Conservation (phyloP, 2,888 invertebrate genomes). For the Odontocolon sp. region DNA sequence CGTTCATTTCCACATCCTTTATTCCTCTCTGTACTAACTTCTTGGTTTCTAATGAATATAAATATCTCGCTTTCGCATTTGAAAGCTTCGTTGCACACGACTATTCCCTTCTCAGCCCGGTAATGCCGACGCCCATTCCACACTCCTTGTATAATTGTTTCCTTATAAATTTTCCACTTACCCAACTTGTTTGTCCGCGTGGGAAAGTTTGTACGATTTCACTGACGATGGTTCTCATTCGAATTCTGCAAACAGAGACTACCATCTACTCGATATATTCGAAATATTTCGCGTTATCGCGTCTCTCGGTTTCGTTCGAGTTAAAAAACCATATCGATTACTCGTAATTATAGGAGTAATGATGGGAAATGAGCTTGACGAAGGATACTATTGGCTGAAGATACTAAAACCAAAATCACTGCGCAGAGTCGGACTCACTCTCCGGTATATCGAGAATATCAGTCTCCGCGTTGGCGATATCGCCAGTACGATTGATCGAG, state of each 20-base stretch:
- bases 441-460: conserved; percentile 6
- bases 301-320: too few relatives aligned
- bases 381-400: too few relatives aligned
- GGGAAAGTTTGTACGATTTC: too few relatives aligned
- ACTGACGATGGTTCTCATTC: conserved; percentile 4
- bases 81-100: conserved; percentile 16
- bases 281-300: too few relatives aligned
- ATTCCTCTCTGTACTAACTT: conserved; percentile 14
- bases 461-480: conserved; percentile 27
- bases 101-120: background rate
- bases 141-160: conserved; percentile 68
- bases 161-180: conserved; percentile 63
- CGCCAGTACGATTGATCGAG: conserved; percentile 43
- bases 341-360: too few relatives aligned
- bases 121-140: background rate
- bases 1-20: conserved; percentile 11
- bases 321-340: too few relatives aligned
- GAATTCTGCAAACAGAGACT: background rate
- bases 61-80: conserved; percentile 64
- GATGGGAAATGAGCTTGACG: too few relatives aligned
- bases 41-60: conserved; percentile 72
- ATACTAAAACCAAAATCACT: too few relatives aligned
- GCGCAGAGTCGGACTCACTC: conserved; percentile 4
- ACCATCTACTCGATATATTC: too few relatives aligned
- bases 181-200: too few relatives aligned